These are phyloP conservation scores for Dendropsophus ebraccatus DNA, from an alignment of 2,113 vertebrate species.

Conservation along the genomic window DNA sequence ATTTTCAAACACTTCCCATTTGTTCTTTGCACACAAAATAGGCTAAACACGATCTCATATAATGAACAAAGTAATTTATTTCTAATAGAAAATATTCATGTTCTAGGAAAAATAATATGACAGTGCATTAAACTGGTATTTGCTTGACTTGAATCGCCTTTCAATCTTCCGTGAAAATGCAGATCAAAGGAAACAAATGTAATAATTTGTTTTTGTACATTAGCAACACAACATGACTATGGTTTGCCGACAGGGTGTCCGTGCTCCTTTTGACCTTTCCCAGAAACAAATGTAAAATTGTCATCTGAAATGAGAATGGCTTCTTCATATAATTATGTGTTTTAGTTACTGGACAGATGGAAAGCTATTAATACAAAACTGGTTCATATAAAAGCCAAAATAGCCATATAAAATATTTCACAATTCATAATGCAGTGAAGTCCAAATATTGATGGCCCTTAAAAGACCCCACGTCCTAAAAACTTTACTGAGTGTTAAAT, in stretches of 20 bases:
- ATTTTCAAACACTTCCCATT: background rate
- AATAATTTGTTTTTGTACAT: conserved; percentile 28
- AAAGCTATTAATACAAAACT: conserved; percentile 12
- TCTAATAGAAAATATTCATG: background rate
- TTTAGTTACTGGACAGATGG: conserved; percentile 29
- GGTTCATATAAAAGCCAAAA: background rate
- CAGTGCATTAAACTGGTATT: background rate
- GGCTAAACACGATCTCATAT: background rate
- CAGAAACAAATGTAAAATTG: conserved; percentile 18
- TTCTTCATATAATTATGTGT: conserved; percentile 29
- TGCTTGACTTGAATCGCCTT: background rate
- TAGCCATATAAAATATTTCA: conserved; percentile 20
- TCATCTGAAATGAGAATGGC: conserved; percentile 21
- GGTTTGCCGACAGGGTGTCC: background rate
- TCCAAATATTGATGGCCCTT: conserved; percentile 37
- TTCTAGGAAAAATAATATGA: background rate
- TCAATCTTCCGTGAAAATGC: conserved; percentile 10
- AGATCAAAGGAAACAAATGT: conserved; percentile 6
- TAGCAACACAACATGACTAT: conserved; percentile 1
- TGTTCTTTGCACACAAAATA: background rate
- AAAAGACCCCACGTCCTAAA: background rate
- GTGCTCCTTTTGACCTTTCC: conserved; percentile 24
- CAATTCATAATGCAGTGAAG: background rate
- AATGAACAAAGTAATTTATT: background rate
- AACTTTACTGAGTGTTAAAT: conserved; percentile 28